Base-by-base conservation (phyloP, 30 jellyfish, hydroid and myxozoan species). In the Chrysaora quinquecirrha region DNA sequence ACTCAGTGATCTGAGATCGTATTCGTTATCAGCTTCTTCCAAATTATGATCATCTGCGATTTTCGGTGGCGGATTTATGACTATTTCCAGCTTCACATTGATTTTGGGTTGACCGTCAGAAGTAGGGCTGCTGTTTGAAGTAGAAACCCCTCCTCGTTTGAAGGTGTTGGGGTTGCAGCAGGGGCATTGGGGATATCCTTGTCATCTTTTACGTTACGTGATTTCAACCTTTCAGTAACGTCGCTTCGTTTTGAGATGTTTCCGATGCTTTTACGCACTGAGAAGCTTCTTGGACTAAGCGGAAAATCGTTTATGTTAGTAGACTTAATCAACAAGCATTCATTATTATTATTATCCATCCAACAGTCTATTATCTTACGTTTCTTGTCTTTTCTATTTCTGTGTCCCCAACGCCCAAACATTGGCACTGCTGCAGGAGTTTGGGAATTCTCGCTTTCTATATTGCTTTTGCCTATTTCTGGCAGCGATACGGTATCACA, bases 391-490 rank as follows among this genome's bases (percentile, higher is more conserved):
- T 19, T 52, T 52, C 68, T 52, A 52, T 16, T 16, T 10, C 68
- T 16, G 68, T 52, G 19, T 4, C 68, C 68, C 68, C 68, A 52
- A 4, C 68, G 24, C 27, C 68, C 68, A 20, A 52, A 52, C 68
- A 52, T 52, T 9, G 19, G 19, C 12, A 52, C 68, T 3, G 24
- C 12, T 4, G 24, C 6, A 52, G 68, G 27, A 43, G 9, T 16
- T 43, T 43, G 9, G 58, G 9, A 6, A 20, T 52, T 52, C 4
- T 20, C 2, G 27, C 27, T 25, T 4, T 20, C 29, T 12, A 25
- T 52, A 3, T 20, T 9, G 25, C 29, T 52, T 52, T 10, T 52
- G 12, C 6, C 29, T 12, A 52, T 52, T 19, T 52, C 68, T 20
- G 68, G 68, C 29, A 52, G 29, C 29, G 29, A 52, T 20, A 20